These are phyloP conservation scores for Callaeas wilsoni DNA, from an alignment of 2,113 vertebrate genomes.

Conservation along the genomic window DNA sequence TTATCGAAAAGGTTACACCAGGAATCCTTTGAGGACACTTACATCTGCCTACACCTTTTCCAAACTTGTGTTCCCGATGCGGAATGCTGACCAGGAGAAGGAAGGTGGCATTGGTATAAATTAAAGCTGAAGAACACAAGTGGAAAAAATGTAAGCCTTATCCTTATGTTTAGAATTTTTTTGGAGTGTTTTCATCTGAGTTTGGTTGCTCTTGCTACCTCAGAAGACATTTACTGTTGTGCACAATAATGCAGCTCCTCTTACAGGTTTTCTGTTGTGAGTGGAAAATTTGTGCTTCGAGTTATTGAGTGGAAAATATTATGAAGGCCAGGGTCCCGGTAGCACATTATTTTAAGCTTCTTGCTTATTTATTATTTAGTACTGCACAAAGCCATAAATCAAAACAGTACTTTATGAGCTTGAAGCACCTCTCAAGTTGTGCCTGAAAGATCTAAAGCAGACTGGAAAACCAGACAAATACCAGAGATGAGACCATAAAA, in stretches of 20 bases:
- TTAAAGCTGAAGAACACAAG: background rate
- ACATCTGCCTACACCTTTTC: background rate
- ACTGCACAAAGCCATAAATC: background rate
- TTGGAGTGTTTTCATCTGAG: background rate
- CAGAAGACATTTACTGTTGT: background rate
- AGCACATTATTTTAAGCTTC: background rate
- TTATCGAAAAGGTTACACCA: background rate
- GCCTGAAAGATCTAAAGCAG: slow-evolving; percentile 2
- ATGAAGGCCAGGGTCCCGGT: background rate
- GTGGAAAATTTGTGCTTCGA: background rate
- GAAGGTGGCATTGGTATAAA: background rate
- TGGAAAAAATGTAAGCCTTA: background rate
- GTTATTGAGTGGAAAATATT: background rate
- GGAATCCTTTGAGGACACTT: background rate
- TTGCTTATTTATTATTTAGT: slow-evolving; percentile 30
- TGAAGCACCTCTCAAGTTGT: background rate
- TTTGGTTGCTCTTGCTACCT: background rate
- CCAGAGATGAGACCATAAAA: background rate
- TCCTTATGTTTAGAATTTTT: background rate
- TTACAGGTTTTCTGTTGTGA: background rate
- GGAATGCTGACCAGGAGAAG: background rate
- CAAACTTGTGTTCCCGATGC: background rate
- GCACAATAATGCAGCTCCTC: background rate
- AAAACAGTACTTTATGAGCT: background rate
- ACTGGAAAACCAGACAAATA: background rate